Conservation (phyloP, 2,113 vertebrate genomes). For the Sturnus vulgaris region DNA sequence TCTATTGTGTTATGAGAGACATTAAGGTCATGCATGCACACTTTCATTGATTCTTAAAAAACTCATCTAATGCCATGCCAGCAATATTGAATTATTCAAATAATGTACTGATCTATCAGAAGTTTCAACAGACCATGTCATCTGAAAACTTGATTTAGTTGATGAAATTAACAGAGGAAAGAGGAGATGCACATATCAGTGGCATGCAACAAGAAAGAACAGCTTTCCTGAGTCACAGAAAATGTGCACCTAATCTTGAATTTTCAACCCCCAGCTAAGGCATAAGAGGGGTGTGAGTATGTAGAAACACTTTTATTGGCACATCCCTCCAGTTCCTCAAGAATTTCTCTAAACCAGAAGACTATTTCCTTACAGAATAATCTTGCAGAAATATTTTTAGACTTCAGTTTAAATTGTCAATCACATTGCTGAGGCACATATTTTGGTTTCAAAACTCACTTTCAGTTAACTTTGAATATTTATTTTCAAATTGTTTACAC, state of each 20-base stretch:
- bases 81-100: neutral
- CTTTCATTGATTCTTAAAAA: neutral
- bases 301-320: neutral
- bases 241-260: neutral
- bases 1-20: neutral
- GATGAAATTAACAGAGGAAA: neutral
- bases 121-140: neutral
- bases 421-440: neutral
- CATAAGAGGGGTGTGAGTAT: neutral
- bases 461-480: neutral
- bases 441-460: neutral
- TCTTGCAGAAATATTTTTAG: neutral
- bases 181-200: neutral
- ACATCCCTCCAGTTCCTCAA: neutral
- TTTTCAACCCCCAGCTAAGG: neutral
- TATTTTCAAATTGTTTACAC: neutral
- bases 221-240: neutral
- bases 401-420: neutral
- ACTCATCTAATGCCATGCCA: neutral
- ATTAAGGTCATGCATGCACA: accelerated
- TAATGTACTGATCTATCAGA: neutral
- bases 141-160: neutral
- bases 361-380: neutral
- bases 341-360: neutral
- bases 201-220: neutral